phyloP scores from a whole-genome alignment of 2,113 vertebrate genomes.

The Himantopus leucocephalus region DNA sequence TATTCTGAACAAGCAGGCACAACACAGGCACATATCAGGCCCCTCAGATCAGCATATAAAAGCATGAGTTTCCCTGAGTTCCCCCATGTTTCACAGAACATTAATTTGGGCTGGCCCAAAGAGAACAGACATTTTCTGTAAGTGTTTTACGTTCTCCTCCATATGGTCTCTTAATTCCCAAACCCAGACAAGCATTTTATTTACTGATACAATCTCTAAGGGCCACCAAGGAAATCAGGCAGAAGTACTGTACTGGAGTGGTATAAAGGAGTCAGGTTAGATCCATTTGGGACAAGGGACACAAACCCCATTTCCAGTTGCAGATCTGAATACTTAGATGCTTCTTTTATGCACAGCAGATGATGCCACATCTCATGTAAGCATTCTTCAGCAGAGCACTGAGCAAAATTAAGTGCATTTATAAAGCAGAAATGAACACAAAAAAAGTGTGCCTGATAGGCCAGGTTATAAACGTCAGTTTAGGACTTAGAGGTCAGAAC shows the following conservation, averaged over 20 bases:
- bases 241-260: neutral
- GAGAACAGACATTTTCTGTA: neutral
- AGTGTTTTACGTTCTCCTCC: neutral
- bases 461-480: neutral
- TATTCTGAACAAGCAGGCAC: neutral
- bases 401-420: neutral
- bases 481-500: neutral
- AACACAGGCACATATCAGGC: neutral
- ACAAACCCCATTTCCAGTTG: neutral
- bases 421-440: neutral
- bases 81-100: neutral
- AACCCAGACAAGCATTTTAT: neutral
- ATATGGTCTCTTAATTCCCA: neutral
- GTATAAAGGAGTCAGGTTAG: neutral
- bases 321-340: neutral
- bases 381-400: neutral
- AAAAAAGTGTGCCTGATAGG: neutral
- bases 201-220: neutral
- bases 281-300: neutral
- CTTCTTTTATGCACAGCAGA: neutral
- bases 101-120: neutral
- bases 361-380: neutral
- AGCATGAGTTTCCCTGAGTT: neutral
- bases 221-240: neutral
- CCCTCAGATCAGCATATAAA: neutral